phyloP scores from a whole-genome alignment of 2,113 vertebrate species.

The Semicossyphus pulcher region DNA sequence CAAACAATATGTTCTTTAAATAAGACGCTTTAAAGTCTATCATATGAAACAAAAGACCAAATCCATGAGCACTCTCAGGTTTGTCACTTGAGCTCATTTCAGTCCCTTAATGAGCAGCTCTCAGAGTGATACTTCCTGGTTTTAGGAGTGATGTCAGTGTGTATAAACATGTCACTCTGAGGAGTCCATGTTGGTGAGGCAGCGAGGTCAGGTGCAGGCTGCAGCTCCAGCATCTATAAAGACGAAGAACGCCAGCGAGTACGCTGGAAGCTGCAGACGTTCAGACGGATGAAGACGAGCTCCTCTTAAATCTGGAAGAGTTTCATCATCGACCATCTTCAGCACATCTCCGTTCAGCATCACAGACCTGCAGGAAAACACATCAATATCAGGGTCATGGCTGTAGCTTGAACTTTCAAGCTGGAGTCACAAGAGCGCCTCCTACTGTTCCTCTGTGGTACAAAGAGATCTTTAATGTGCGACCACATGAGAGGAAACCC shows the following conservation, averaged over 20 bases:
- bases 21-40: background rate
- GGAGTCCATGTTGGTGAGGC: background rate
- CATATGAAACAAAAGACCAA: background rate
- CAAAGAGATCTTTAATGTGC: too few species aligned
- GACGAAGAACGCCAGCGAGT: slow-evolving; percentile 91
- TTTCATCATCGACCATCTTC: slow-evolving; percentile 89
- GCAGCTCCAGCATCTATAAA: slow-evolving; percentile 83
- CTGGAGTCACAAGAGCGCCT: too few species aligned
- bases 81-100: too few species aligned
- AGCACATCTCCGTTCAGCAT: slow-evolving; percentile 86
- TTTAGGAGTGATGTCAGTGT: background rate
- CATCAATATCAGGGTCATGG: too few species aligned
- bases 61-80: background rate
- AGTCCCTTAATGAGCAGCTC: background rate
- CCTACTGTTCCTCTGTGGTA: too few species aligned
- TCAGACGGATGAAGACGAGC: slow-evolving; percentile 74
- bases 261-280: slow-evolving; percentile 85
- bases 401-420: too few species aligned
- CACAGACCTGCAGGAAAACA: slow-evolving; percentile 77
- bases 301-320: slow-evolving; percentile 85
- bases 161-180: background rate
- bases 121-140: background rate
- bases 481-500: too few species aligned
- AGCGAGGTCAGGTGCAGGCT: slow-evolving; percentile 77
- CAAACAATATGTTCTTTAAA: background rate